phyloP scores from a whole-genome alignment of 2,797 vertebrate genomes.

The Neoniphon sammara region DNA sequence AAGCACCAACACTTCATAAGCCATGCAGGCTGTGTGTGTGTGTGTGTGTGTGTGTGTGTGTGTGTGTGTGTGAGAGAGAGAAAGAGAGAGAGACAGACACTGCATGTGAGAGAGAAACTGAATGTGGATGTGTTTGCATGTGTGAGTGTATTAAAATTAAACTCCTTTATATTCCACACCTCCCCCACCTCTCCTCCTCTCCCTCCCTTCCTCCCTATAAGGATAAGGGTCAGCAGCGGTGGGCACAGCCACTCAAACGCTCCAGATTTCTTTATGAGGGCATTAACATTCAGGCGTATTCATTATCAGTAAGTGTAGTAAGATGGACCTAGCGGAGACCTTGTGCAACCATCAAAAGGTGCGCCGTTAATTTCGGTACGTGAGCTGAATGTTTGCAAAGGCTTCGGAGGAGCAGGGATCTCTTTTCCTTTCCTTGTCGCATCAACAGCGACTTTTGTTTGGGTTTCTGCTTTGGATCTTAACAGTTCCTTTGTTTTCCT shows the following conservation, averaged over 20 bases:
- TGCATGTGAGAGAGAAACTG: slow-evolving; percentile 61
- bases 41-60: slow-evolving; percentile 29
- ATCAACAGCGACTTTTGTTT: slow-evolving; percentile 33
- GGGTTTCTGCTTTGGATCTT: not conserved
- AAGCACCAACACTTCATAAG: slow-evolving; percentile 96
- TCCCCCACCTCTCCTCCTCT: slow-evolving; percentile 88
- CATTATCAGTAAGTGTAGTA: slow-evolving; percentile 90
- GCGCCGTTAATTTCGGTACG: slow-evolving; percentile 66
- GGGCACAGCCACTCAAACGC: slow-evolving; percentile 92
- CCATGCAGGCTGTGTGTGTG: slow-evolving; percentile 72
- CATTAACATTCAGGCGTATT: slow-evolving; percentile 96
- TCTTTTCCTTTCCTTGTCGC: slow-evolving; percentile 46
- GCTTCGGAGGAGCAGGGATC: not conserved
- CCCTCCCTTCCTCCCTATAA: slow-evolving; percentile 70
- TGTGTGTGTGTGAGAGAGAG: slow-evolving; percentile 1
- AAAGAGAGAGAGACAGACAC: slow-evolving; percentile 46
- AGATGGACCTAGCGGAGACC: slow-evolving; percentile 75
- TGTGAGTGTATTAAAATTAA: slow-evolving; percentile 90
- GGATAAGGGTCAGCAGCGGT: slow-evolving; percentile 95
- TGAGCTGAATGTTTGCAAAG: slow-evolving; percentile 41
- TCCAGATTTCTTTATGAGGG: slow-evolving; percentile 94
- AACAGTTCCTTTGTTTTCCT: no score
- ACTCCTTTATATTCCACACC: slow-evolving; percentile 87
- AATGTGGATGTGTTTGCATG: slow-evolving; percentile 56
- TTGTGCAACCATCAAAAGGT: slow-evolving; percentile 71